phyloP scores from a whole-genome alignment of 2,888 invertebrate species.

The Cheilosia pagana region DNA sequence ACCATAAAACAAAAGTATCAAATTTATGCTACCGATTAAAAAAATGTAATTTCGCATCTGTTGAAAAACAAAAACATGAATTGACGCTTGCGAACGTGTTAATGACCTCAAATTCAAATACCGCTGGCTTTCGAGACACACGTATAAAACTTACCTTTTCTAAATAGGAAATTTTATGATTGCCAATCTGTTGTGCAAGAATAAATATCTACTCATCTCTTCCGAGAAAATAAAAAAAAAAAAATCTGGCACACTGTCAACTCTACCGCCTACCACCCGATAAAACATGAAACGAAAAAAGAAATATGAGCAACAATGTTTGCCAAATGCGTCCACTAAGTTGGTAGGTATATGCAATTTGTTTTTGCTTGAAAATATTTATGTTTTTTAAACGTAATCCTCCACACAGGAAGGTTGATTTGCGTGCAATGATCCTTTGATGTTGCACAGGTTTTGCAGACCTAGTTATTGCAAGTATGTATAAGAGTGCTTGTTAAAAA shows the following conservation, averaged over 20 bases:
- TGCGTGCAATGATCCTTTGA: neutral
- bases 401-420: neutral
- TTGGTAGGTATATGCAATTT: neutral
- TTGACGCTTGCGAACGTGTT: neutral
- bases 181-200: conserved; percentile 1
- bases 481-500: no score
- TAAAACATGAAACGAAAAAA: neutral
- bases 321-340: neutral
- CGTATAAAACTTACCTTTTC: neutral
- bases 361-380: neutral
- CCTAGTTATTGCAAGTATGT: no score
- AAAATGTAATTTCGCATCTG: no score
- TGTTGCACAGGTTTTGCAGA: no score
- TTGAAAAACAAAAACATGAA: neutral
- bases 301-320: neutral
- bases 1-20: no score
- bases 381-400: neutral
- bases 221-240: neutral
- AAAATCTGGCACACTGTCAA: conserved; percentile 6
- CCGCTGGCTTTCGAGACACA: neutral
- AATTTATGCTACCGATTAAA: no score
- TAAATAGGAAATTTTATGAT: neutral
- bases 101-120: conserved; percentile 2
- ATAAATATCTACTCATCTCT: conserved; percentile 2
- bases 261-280: neutral